phyloP scores from a whole-genome alignment of 2,113 vertebrate species.

The Pseudorectes ferrugineus region DNA sequence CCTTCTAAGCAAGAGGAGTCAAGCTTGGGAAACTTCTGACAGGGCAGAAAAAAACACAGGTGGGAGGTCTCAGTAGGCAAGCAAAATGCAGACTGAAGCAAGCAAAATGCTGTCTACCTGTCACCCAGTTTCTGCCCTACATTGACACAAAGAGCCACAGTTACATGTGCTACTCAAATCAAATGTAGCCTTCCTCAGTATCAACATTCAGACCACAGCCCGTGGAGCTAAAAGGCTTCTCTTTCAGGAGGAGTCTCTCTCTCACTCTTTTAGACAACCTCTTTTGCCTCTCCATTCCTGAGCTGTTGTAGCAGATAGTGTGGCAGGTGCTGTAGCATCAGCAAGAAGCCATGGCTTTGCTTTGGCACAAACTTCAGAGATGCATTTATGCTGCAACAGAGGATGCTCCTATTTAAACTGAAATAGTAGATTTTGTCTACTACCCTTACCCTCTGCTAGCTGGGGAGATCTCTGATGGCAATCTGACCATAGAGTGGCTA shows the following conservation, averaged over 20 bases:
- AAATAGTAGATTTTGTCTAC: not conserved
- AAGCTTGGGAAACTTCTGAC: not conserved
- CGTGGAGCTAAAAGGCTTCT: not conserved
- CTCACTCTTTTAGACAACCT: not conserved
- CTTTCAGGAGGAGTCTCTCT: not conserved
- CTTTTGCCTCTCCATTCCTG: not conserved
- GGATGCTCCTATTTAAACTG: not conserved
- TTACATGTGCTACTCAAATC: not conserved
- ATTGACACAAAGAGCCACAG: not conserved
- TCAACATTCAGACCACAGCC: not conserved
- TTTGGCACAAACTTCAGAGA: not conserved
- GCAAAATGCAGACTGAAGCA: not conserved
- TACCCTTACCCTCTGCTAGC: not conserved
- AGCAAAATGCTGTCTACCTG: not conserved
- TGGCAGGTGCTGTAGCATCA: not conserved
- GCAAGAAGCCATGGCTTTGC: not conserved
- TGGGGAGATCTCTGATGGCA: not conserved
- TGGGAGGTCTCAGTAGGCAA: not conserved
- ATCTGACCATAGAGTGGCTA: not conserved
- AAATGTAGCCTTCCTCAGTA: accelerated
- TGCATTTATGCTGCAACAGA: not conserved
- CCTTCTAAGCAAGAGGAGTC: not conserved
- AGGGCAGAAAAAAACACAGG: not conserved
- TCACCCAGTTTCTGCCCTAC: not conserved
- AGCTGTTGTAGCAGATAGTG: not conserved